These are phyloP conservation scores for Hypercompe scribonia DNA, from an alignment of 2,888 invertebrate genomes.

Conservation along the genomic window DNA sequence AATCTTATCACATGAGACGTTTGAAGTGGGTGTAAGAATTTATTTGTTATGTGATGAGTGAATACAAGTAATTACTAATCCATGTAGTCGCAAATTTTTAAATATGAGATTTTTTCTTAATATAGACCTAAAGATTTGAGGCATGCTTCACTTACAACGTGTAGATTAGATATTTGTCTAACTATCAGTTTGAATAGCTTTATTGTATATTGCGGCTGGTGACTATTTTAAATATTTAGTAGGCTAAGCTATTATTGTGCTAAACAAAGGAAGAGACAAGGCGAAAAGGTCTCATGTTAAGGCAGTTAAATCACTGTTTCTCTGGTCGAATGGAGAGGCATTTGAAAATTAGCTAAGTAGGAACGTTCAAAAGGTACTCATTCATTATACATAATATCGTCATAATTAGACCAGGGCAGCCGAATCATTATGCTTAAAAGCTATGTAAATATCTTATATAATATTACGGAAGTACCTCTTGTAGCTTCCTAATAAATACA, in stretches of 20 bases:
- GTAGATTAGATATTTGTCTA: not conserved
- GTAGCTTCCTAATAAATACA: no score
- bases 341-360: not conserved
- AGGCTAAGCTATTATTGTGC: not conserved
- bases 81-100: not conserved
- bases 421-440: no score
- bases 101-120: not conserved
- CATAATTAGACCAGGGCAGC: not conserved
- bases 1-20: conserved; percentile 33
- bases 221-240: not conserved
- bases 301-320: not conserved
- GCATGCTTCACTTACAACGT: not conserved
- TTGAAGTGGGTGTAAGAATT: not conserved
- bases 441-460: no score
- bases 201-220: not conserved
- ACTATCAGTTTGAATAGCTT: not conserved
- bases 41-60: not conserved
- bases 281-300: not conserved
- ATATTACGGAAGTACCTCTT: no score
- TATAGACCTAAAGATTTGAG: not conserved
- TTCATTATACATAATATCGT: not conserved
- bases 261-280: not conserved
- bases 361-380: not conserved
- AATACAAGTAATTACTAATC: not conserved
- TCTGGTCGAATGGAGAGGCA: not conserved